Evolutionary conservation across 1,140 invertebrate species (phyloP).

Genomic region (Philopotamus ludificatus): DNA sequence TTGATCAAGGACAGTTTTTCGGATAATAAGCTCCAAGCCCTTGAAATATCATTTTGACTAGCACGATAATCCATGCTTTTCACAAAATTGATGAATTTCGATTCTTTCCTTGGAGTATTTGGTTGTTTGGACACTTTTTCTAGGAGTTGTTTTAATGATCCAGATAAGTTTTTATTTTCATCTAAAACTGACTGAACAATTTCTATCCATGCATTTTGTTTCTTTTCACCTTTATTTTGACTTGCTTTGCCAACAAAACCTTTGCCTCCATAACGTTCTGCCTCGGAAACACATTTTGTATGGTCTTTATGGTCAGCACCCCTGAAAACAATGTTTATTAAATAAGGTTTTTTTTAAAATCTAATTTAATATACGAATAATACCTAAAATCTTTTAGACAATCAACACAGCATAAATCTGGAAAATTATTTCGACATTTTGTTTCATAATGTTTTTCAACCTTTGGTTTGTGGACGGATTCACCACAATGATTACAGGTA

Average conservation of each 20-base stretch:
- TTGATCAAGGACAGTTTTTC: conserved; percentile 61
- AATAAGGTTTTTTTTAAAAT: neutral
- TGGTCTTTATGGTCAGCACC: conserved; percentile 79
- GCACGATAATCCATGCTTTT: conserved; percentile 61
- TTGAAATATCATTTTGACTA: conserved; percentile 59
- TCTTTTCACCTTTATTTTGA: conserved; percentile 83
- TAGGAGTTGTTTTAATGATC: conserved; percentile 64
- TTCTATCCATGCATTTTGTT: conserved; percentile 87
- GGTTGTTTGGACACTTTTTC: conserved; percentile 70
- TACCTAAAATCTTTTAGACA: conserved; percentile 87
- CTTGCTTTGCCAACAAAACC: conserved; percentile 71
- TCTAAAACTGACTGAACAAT: conserved; percentile 74
- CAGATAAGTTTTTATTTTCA: conserved; percentile 58
- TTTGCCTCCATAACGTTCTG: conserved; percentile 85
- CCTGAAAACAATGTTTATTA: conserved; percentile 55
- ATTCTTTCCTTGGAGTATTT: conserved; percentile 90
- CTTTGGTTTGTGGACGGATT: conserved; percentile 85
- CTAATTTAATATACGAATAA: conserved; percentile 41
- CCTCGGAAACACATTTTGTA: conserved; percentile 89
- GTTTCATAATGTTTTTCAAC: conserved; percentile 88
- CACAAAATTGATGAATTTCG: conserved; percentile 82
- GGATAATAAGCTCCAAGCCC: conserved; percentile 70
- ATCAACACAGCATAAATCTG: conserved; percentile 80
- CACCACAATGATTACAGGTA: conserved; percentile 86
- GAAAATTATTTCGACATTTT: conserved; percentile 59